Evolutionary conservation across 1,140 invertebrate species (phyloP), one percentile per base, ranked within the genome.

Genomic region (Solen grandis): DNA sequence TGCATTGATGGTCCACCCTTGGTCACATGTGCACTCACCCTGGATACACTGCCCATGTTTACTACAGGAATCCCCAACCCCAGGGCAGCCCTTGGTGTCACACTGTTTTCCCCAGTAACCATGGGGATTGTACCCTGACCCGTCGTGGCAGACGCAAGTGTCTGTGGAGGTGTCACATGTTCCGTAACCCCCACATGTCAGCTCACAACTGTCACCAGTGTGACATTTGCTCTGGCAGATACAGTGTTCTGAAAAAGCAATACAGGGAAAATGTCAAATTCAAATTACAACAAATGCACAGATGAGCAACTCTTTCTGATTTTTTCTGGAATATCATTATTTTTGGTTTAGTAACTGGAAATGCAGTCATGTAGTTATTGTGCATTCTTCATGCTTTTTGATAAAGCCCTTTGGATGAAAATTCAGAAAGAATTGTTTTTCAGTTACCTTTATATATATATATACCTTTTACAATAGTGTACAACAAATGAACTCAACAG

Each of bases 1-100:
- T 1, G 82, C 81, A 72, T 80, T 73, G 77, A 85, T 83, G 19
- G 62, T 80, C 84, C 84, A 85, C 5, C 84, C 84, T 41, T 72
- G 69, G 46, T 85, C 62, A 72, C 84, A 85, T 13, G 46, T 72
- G 69, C 84, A 85, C 14, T 33, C 76, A 35, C 77, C 69, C 38
- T 59, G 70, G 10, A 76, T 72, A 72, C 84, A 85, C 13, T 72
- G 77, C 41, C 84, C 84, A 54, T 81, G 75, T 16, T 76, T 65
- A 62, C 70, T 85, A 52, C 81, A 82, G 29, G 81, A 50, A 16
- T 50, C 55, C 35, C 35, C 38, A 1, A 63, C 46, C 10, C 81
- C 81, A 33, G 81, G 73, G 59, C 84, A 85, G 10, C 75, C 74
- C 14, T 57, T 41, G 27, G 46, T 69, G 16, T 66, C 75, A 66